Evolutionary conservation across 2,888 invertebrate species (phyloP).

Genomic region (Colletes collaris): DNA sequence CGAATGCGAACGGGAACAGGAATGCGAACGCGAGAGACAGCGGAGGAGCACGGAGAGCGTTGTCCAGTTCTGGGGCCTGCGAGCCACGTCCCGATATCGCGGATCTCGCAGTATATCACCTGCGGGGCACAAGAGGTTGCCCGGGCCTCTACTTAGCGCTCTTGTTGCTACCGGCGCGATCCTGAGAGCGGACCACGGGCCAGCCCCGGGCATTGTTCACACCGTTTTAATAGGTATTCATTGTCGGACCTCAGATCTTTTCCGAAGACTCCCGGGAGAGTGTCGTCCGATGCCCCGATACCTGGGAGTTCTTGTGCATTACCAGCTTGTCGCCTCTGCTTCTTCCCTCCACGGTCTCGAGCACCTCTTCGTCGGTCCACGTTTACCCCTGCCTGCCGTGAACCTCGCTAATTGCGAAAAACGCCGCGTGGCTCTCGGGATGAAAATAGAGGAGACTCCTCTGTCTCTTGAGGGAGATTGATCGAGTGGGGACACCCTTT

Average conservation of each 20-base stretch:
- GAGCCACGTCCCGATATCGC: constrained; percentile 73
- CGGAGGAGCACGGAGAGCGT: constrained; percentile 19
- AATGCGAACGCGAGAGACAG: constrained; percentile 39
- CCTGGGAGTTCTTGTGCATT: constrained; percentile 61
- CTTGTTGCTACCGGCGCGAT: constrained; percentile 66
- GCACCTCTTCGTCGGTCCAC: background rate
- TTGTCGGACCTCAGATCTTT: constrained; percentile 75
- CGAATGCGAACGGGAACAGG: constrained; percentile 44
- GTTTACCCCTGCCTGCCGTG: background rate
- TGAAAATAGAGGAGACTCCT: background rate
- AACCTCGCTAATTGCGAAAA: constrained; percentile 49
- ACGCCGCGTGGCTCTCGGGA: constrained; percentile 10
- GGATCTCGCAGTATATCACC: constrained; percentile 82
- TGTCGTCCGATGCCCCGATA: constrained; percentile 72
- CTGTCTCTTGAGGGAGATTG: background rate
- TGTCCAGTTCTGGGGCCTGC: constrained; percentile 44
- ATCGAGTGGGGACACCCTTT: background rate
- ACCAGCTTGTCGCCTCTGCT: constrained; percentile 21
- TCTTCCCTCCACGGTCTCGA: background rate
- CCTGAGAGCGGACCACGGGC: constrained; percentile 55
- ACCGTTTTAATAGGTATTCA: constrained; percentile 81
- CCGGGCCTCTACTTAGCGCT: constrained; percentile 64
- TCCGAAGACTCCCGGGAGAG: constrained; percentile 66
- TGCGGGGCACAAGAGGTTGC: constrained; percentile 69
- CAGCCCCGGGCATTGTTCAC: constrained; percentile 77